Conservation (phyloP, 1,140 invertebrate genomes). For the Drosophila yakuba region DNA sequence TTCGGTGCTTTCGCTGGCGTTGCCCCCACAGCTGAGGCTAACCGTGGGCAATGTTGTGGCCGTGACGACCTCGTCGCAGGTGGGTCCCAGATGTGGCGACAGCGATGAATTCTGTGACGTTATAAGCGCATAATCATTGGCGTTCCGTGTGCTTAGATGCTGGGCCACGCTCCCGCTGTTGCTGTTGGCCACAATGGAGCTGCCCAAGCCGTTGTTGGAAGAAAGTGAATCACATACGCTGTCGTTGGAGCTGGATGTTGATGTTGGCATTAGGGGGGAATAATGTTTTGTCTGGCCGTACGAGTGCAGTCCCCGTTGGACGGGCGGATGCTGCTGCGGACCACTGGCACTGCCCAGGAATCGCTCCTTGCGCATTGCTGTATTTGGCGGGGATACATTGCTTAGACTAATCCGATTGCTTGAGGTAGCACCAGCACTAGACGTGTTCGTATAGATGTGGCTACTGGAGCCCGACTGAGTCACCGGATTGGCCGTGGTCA, state of each 20-base stretch:
- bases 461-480: constrained; percentile 62
- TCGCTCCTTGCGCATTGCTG: constrained; percentile 69
- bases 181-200: constrained; percentile 23
- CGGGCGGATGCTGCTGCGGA: constrained; percentile 75
- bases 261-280: constrained; percentile 68
- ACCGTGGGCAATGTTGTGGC: constrained; percentile 69
- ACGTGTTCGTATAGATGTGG: constrained; percentile 65
- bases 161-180: constrained; percentile 52
- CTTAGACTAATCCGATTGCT: constrained; percentile 67
- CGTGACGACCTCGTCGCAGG: constrained; percentile 79
- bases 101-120: constrained; percentile 68
- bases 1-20: constrained; percentile 65
- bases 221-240: constrained; percentile 88
- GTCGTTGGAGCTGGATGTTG: constrained; percentile 90
- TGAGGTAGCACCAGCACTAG: constrained; percentile 1
- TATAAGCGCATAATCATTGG: constrained; percentile 67
- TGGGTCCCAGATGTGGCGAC: constrained; percentile 66
- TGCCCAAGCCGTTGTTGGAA: constrained; percentile 84
- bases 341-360: constrained; percentile 50
- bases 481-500: constrained; percentile 73
- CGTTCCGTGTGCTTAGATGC: constrained; percentile 45
- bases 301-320: constrained; percentile 67
- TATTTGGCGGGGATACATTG: constrained; percentile 74
- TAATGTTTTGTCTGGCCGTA: constrained; percentile 77
- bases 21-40: constrained; percentile 59